Conservation (phyloP, 2,113 vertebrate species). For the Potamarius usumacintae region DNA sequence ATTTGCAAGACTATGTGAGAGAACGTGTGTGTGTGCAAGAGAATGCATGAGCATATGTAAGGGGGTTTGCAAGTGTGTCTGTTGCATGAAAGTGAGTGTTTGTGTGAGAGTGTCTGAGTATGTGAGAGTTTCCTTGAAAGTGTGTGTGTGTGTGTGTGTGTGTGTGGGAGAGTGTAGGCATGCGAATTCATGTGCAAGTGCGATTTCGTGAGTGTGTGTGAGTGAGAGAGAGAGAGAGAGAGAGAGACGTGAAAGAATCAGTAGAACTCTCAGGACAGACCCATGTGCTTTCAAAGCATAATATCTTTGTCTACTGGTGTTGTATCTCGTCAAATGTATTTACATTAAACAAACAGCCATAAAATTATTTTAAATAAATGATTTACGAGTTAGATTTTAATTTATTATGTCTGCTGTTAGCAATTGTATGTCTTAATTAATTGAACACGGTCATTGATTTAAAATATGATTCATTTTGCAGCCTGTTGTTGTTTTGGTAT, state of each 20-base stretch:
- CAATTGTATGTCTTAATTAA: not conserved
- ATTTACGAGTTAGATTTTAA: not conserved
- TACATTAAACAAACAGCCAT: constrained; percentile 17
- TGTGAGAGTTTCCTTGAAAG: no score
- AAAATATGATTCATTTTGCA: not conserved
- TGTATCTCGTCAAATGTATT: constrained; percentile 10
- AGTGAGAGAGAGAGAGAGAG: not conserved
- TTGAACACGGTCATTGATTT: not conserved
- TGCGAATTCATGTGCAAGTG: not conserved
- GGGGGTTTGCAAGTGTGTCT: no score
- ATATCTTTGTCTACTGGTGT: constrained; percentile 21
- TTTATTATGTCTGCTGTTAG: constrained; percentile 9
- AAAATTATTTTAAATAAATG: constrained; percentile 5
- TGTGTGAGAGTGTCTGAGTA: not conserved
- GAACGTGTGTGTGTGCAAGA: not conserved
- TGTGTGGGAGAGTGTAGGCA: no score
- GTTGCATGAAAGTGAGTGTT: not conserved
- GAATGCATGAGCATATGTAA: not conserved
- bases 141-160: not conserved
- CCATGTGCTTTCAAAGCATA: not conserved
- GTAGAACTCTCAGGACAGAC: constrained; percentile 43
- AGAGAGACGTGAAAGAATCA: no score
- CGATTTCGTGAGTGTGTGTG: not conserved
- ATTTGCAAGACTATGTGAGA: not conserved
- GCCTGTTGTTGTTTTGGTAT: not conserved